Percentiles rank a stretch among this genome's conserved stretches.
These are phyloP conservation scores for Centrocercus urophasianus DNA, from an alignment of 2,113 vertebrate genomes.

Conservation along the genomic window DNA sequence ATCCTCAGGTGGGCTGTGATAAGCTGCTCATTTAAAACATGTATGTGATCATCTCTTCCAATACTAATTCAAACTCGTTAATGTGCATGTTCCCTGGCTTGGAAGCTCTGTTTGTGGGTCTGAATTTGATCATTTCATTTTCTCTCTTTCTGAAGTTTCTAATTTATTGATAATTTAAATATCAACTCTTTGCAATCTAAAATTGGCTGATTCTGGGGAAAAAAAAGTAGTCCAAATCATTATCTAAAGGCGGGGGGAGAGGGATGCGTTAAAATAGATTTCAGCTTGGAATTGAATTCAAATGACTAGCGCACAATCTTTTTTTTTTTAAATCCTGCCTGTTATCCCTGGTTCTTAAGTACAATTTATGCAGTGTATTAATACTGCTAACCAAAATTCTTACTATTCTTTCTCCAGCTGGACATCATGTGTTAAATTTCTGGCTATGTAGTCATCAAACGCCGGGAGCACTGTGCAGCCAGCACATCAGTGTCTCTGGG, in stretches of 20 bases:
- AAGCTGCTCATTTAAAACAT: not conserved
- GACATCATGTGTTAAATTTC: constrained; percentile 44
- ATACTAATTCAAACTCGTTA: not conserved
- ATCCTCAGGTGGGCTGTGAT: not conserved
- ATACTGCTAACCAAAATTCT: not conserved
- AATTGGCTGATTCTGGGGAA: not conserved
- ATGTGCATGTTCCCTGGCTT: not conserved
- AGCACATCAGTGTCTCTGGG: constrained; percentile 40
- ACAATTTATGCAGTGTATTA: not conserved
- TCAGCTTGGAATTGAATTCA: not conserved
- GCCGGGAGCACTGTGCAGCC: constrained; percentile 1
- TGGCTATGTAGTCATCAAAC: not conserved
- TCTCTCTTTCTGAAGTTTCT: not conserved
- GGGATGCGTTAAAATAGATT: not conserved
- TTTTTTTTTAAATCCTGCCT: not conserved
- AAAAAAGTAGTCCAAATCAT: not conserved
- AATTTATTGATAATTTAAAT: not conserved
- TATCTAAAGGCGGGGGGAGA: not conserved
- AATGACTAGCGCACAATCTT: not conserved
- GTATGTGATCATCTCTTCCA: not conserved
- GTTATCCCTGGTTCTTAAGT: not conserved
- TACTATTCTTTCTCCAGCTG: not conserved
- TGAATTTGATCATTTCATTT: not conserved
- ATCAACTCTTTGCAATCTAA: not conserved
- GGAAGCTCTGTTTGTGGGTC: not conserved